Conservation (phyloP, 2,888 invertebrate genomes). For the Leptura quadrifasciata region DNA sequence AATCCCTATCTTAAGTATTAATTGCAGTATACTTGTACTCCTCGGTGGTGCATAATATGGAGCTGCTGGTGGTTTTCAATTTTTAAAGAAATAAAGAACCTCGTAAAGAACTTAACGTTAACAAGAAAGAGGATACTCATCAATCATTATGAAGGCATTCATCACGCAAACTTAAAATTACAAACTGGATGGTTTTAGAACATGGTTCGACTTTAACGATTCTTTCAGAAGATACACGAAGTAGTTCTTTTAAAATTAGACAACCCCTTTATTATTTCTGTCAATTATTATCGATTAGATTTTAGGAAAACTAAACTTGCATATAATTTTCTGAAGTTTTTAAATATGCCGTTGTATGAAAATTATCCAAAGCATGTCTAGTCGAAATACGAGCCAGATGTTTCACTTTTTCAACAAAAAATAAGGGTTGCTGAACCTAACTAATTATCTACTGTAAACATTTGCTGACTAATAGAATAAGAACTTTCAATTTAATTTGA, state of each 20-base stretch:
- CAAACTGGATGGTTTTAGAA: neutral
- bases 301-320: no score
- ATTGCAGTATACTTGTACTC: no score
- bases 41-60: no score
- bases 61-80: neutral
- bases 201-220: neutral
- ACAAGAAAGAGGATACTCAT: neutral
- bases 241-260: no score
- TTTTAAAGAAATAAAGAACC: neutral
- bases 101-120: neutral
- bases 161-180: neutral
- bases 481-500: neutral
- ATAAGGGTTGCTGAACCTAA: neutral
- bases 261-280: no score
- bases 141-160: slow-evolving; percentile 3
- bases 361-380: no score
- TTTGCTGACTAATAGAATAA: neutral
- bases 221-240: no score
- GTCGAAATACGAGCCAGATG: no score
- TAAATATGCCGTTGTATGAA: no score
- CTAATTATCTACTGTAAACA: neutral
- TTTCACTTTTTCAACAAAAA: neutral
- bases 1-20: no score
- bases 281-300: no score
- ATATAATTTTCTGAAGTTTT: no score